Conservation (phyloP, 1,140 invertebrate species). For the Piezodorus guildinii region DNA sequence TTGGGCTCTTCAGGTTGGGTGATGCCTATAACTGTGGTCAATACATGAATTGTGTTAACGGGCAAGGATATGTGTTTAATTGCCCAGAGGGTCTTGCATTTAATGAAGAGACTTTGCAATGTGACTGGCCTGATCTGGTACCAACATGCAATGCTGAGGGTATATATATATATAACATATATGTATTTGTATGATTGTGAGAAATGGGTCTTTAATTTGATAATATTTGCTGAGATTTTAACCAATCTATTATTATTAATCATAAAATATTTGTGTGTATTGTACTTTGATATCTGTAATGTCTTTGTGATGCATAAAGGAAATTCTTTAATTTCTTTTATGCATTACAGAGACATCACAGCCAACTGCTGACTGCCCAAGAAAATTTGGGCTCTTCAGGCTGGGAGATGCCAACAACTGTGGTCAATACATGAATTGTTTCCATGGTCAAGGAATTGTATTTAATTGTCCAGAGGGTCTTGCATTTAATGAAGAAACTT, state of each 20-base stretch:
- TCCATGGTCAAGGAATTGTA: slow-evolving; percentile 51
- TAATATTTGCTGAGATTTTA: too few relatives aligned
- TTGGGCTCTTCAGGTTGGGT: slow-evolving; percentile 65
- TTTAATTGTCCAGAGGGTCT: slow-evolving; percentile 70
- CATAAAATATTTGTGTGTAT: too few relatives aligned
- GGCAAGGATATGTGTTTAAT: slow-evolving; percentile 47
- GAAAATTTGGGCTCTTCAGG: slow-evolving; percentile 72
- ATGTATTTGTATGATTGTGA: too few relatives aligned
- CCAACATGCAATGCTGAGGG: slow-evolving; percentile 63
- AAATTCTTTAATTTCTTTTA: neutral
- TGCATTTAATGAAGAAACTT: slow-evolving; percentile 63
- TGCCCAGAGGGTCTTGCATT: slow-evolving; percentile 80
- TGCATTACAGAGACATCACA: slow-evolving; percentile 42
- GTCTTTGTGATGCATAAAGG: too few relatives aligned
- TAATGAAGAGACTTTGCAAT: slow-evolving; percentile 59
- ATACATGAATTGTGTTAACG: slow-evolving; percentile 74
- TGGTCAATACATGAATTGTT: slow-evolving; percentile 75
- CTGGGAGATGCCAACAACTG: slow-evolving; percentile 58
- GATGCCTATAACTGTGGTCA: slow-evolving; percentile 61
- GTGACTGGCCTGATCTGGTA: slow-evolving; percentile 79
- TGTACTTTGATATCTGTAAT: too few relatives aligned
- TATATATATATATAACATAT: slow-evolving; percentile 37
- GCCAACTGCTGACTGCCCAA: slow-evolving; percentile 66
- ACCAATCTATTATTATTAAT: too few relatives aligned
- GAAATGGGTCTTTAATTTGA: too few relatives aligned